Conservation (phyloP, 2,888 invertebrate species). For the Hemaris fuciformis region DNA sequence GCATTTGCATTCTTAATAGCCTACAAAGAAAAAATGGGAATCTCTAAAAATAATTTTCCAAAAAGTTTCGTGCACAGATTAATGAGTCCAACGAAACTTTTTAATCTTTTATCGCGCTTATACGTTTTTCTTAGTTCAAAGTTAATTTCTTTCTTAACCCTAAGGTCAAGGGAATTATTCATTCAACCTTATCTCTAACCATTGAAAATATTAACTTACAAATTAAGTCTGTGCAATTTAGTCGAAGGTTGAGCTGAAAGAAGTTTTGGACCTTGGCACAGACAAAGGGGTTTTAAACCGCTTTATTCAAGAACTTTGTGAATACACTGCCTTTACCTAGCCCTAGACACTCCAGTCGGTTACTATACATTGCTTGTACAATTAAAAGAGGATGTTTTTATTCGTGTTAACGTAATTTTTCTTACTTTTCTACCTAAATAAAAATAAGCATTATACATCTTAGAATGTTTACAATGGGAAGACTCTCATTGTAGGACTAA, state of each 20-base stretch:
- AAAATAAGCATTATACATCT: too few species aligned
- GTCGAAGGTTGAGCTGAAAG: not conserved
- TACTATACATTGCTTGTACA: too few species aligned
- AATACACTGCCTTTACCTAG: not conserved
- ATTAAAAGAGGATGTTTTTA: too few species aligned
- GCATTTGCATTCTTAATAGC: too few species aligned
- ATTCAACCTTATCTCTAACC: not conserved
- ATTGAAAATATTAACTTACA: constrained; percentile 6
- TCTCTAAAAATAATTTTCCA: not conserved
- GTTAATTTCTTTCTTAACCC: constrained; percentile 8
- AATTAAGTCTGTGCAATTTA: not conserved
- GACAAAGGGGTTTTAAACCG: not conserved
- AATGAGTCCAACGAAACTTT: not conserved
- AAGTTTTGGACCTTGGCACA: not conserved
- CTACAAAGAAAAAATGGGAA: not conserved
- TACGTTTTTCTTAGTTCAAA: not conserved
- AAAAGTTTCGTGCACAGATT: not conserved
- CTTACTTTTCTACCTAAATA: too few species aligned
- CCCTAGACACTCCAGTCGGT: too few species aligned
- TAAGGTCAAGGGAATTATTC: not conserved
- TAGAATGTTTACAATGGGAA: too few species aligned
- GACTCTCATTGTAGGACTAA: too few species aligned
- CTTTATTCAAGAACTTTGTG: not conserved
- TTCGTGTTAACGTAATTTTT: too few species aligned
- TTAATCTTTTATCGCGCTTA: not conserved